Conservation (phyloP, 2,888 invertebrate genomes). For the Nephrotoma appendiculata region DNA sequence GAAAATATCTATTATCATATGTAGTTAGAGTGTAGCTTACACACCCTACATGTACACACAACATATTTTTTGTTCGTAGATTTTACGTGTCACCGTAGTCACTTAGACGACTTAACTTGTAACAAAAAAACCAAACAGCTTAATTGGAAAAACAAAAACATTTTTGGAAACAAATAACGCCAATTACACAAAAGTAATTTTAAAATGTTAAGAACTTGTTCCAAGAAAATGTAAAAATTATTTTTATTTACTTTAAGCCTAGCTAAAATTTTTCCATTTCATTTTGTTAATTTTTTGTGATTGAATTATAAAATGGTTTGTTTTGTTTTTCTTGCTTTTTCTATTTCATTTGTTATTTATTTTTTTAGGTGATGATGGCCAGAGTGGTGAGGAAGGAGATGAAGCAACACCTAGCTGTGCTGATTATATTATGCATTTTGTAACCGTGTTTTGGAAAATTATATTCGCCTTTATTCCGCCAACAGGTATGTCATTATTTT, state of each 20-base stretch:
- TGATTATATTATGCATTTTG: conserved; percentile 91
- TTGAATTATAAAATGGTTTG: not conserved
- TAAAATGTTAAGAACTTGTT: not conserved
- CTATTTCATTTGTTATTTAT: conserved; percentile 3
- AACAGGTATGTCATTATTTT: conserved; percentile 50
- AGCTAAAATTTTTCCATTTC: not conserved
- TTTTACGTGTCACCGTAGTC: not conserved
- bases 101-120: not conserved
- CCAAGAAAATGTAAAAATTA: not conserved
- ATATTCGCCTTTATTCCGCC: conserved; percentile 96
- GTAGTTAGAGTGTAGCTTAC: too few species aligned
- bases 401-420: conserved; percentile 63
- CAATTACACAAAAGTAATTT: not conserved
- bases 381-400: conserved; percentile 39
- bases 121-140: not conserved
- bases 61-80: not conserved
- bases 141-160: not conserved
- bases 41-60: not conserved
- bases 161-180: not conserved
- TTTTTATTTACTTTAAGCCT: not conserved
- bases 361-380: conserved; percentile 32
- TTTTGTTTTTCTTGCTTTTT: not conserved
- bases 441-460: conserved; percentile 97
- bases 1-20: not conserved
- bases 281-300: not conserved